These are phyloP conservation scores for Heterocephalus glaber DNA, from an alignment of 2,113 vertebrate genomes.

Conservation along the genomic window DNA sequence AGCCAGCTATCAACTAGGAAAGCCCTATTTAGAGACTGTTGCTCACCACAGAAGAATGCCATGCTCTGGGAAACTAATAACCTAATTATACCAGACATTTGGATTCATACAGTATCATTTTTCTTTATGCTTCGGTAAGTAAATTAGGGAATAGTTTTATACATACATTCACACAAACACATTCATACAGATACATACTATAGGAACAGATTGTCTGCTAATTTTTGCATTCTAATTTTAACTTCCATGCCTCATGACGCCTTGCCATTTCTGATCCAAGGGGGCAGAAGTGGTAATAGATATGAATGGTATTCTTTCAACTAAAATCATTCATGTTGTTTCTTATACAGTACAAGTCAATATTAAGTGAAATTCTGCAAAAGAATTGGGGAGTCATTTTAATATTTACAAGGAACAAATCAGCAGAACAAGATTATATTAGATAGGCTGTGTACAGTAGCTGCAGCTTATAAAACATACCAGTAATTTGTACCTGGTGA, in stretches of 20 bases:
- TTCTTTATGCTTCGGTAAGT: conserved; percentile 56
- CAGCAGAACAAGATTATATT: conserved; percentile 86
- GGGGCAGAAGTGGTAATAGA: not conserved
- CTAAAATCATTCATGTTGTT: conserved; percentile 80
- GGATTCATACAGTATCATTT: conserved; percentile 67
- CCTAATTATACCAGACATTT: conserved; percentile 64
- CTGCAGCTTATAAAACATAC: conserved; percentile 90
- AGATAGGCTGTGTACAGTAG: conserved; percentile 88
- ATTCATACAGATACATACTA: conserved; percentile 67
- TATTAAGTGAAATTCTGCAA: conserved; percentile 87
- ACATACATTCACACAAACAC: conserved; percentile 74
- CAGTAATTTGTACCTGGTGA: conserved; percentile 86
- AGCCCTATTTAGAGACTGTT: conserved; percentile 30
- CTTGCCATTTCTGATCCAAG: conserved; percentile 69
- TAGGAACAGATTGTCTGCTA: conserved; percentile 74
- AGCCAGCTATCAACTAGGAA: conserved; percentile 68
- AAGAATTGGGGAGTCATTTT: conserved; percentile 82
- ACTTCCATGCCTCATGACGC: conserved; percentile 64
- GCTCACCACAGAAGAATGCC: conserved; percentile 32
- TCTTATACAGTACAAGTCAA: conserved; percentile 82
- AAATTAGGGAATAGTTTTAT: conserved; percentile 69
- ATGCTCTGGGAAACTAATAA: conserved; percentile 57
- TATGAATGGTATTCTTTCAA: conserved; percentile 76
- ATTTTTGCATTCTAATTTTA: conserved; percentile 71
- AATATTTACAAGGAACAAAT: conserved; percentile 89